A percentile compares a stretch with the other conserved stretches of the same genome.
Conservation (phyloP, 1,140 invertebrate species). For the Micrasema minimum region DNA sequence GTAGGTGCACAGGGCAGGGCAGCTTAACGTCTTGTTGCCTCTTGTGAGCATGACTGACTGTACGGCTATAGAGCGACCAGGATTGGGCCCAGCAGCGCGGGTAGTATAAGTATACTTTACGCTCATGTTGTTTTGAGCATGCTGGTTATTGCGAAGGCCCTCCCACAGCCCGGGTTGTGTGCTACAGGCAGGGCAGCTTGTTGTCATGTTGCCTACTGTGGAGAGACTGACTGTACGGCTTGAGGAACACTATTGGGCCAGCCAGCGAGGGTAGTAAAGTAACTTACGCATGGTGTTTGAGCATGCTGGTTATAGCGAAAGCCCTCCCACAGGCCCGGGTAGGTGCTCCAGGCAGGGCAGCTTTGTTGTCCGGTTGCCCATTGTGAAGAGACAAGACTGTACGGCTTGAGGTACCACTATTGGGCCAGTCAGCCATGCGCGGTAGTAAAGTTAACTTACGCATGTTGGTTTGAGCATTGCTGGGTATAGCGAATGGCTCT, state of each 20-base stretch:
- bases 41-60: too few species aligned
- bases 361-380: conserved; percentile 32
- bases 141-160: conserved; percentile 33
- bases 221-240: conserved; percentile 25
- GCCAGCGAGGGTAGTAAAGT: too few species aligned
- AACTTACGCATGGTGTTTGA: conserved; percentile 9
- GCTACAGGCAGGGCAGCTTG: conserved; percentile 35
- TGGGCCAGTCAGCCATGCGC: too few species aligned
- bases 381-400: conserved; percentile 35
- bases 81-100: too few species aligned
- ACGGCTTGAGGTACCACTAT: conserved; percentile 30
- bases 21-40: too few species aligned
- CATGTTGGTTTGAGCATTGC: too few species aligned
- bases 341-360: conserved; percentile 35
- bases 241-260: too few species aligned
- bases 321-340: conserved; percentile 38
- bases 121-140: conserved; percentile 29
- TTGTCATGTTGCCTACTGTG: conserved; percentile 40
- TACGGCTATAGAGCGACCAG: too few species aligned
- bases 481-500: too few species aligned
- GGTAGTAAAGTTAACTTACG: too few species aligned
- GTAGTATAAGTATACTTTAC: too few species aligned
- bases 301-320: conserved; percentile 34
- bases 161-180: conserved; percentile 38
- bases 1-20: too few species aligned